phyloP scores from a whole-genome alignment of 2,797 vertebrate genomes.

The Nannoperca australis region DNA sequence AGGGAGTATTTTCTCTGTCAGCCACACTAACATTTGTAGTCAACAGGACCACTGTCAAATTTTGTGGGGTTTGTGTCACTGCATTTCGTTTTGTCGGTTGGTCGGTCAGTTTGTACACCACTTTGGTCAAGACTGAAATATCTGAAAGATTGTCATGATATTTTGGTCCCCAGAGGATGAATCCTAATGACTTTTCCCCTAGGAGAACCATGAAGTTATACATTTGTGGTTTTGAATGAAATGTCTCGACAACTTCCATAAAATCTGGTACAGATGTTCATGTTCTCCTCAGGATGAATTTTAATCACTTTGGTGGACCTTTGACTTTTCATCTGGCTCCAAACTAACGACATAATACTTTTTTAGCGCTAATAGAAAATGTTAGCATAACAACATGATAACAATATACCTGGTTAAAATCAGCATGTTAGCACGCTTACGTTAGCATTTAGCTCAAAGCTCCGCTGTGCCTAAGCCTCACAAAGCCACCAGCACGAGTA shows the following conservation, averaged over 20 bases:
- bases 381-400: neutral
- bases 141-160: neutral
- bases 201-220: neutral
- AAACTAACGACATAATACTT: neutral
- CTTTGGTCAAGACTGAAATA: neutral
- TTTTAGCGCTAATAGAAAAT: neutral
- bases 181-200: too few relatives aligned
- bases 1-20: conserved; percentile 73
- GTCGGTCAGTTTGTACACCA: neutral
- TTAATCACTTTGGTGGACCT: neutral
- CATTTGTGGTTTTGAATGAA: neutral
- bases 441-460: neutral
- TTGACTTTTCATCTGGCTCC: neutral
- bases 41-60: conserved; percentile 42
- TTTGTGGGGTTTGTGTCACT: conserved; percentile 18
- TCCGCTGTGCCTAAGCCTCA: neutral
- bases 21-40: conserved; percentile 64
- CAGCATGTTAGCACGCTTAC: neutral
- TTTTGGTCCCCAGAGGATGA: neutral
- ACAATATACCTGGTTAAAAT: neutral
- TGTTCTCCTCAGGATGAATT: neutral
- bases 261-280: neutral
- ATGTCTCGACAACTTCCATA: neutral
- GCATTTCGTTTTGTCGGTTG: neutral
- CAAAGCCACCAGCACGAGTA: neutral